phyloP scores from a whole-genome alignment of 2,888 invertebrate genomes.

The Parnassius orleans region DNA sequence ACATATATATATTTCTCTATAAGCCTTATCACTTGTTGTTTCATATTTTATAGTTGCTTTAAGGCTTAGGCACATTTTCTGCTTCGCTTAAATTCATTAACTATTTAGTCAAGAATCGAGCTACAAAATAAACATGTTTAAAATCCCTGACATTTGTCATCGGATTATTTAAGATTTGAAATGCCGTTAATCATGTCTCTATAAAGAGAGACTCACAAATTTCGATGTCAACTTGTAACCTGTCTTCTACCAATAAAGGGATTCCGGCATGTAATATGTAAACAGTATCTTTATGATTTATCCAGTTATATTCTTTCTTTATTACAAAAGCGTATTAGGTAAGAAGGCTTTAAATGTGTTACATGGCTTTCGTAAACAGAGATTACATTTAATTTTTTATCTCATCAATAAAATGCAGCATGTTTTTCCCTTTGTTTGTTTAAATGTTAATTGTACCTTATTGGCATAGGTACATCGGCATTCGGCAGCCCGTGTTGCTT shows the following conservation, averaged over 20 bases:
- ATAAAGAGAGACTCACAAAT: conserved; percentile 6
- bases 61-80: no score
- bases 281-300: conserved; percentile 10
- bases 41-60: no score
- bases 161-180: neutral
- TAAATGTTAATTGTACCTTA: no score
- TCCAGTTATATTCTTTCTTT: neutral
- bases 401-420: no score
- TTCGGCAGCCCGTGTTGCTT: no score
- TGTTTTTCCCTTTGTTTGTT: no score
- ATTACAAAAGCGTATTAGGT: neutral
- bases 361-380: neutral
- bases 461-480: no score
- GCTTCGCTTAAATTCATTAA: no score
- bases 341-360: neutral
- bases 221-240: neutral
- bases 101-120: neutral
- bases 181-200: neutral
- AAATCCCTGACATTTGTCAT: neutral
- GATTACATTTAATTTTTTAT: no score
- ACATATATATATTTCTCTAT: no score
- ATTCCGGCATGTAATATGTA: neutral
- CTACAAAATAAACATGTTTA: neutral
- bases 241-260: conserved; percentile 4
- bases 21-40: no score